Evolutionary conservation across 1,140 invertebrate genomes (phyloP), one percentile per base, ranked within the genome.

Genomic region (Cydia strobilella): DNA sequence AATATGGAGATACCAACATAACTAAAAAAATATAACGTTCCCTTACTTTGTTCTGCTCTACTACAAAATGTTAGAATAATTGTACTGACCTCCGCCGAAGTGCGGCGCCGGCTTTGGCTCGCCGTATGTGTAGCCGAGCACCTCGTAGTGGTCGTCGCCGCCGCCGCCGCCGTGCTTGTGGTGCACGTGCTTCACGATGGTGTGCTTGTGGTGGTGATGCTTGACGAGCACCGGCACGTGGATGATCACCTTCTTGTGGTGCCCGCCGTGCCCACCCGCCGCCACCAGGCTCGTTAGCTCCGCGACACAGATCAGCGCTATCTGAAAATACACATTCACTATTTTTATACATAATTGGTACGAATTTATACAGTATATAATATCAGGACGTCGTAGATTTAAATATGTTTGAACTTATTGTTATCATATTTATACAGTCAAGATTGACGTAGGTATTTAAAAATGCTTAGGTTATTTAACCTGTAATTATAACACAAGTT

Each of bases 191-290:
- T 94, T 94, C 75, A 94, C 94, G 42, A 95, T 93, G 6, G 94
- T 95, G 82, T 94, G 94, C 42, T 94, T 94, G 81, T 95, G 94
- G 76, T 94, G 94, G 78, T 94, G 93, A 74, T 94, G 93, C 73
- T 95, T 94, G 62, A 95, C 93, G 80, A 94, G 94, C 79, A 94
- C 85, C 2, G 94, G 94, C 4, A 95, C 94, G 83, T 95, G 94
- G 82, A 95, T 94, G 76, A 95, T 91, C 65, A 95, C 93, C 80
- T 94, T 94, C 85, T 94, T 94, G 83, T 95, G 94, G 59, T 90
- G 90, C 63, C 88, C 93, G 39, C 90, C 92, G 59, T 86, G 85
- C 5, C 90, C 91, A 3, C 90, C 92, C 0, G 86, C 90, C 10
- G 75, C 73, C 31, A 88, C 83, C 12, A 88, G 66, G 23, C 77